phyloP scores from a whole-genome alignment of 2,888 invertebrate genomes.

The Allolobophora icterica region DNA sequence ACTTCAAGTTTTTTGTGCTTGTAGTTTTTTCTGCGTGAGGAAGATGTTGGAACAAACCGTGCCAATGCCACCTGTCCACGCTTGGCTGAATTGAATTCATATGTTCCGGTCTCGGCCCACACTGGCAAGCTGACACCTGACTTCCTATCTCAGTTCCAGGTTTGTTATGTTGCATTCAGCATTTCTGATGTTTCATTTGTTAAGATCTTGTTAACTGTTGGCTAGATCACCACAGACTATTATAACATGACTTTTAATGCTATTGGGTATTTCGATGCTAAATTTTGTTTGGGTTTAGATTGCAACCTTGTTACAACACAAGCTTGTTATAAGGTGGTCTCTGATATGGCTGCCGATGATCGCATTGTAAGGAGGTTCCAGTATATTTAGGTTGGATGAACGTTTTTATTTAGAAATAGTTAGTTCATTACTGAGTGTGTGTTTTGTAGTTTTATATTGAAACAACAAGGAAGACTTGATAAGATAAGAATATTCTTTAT shows the following conservation, averaged over 20 bases:
- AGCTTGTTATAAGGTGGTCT: background rate
- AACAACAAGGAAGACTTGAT: no score
- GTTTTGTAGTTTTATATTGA: no score
- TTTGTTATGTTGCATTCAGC: constrained; percentile 62
- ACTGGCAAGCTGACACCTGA: constrained; percentile 80
- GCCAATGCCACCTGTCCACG: constrained; percentile 81
- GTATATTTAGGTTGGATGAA: background rate
- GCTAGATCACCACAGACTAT: background rate
- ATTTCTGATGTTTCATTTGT: constrained; percentile 73
- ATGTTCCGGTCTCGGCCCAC: constrained; percentile 82
- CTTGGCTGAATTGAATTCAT: constrained; percentile 86
- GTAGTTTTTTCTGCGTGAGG: constrained; percentile 83
- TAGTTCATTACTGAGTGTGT: background rate
- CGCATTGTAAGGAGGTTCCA: background rate
- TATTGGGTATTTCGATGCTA: background rate
- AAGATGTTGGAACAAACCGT: constrained; percentile 86
- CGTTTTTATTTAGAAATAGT: background rate
- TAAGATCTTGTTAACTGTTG: background rate
- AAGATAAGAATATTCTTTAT: no score
- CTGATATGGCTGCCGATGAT: background rate
- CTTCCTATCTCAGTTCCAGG: constrained; percentile 75
- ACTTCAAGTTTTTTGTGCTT: background rate
- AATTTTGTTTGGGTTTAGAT: background rate
- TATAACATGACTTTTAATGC: background rate
- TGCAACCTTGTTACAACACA: background rate